Conservation (phyloP, 2,797 vertebrate species). For the Acipenser transmontanus region DNA sequence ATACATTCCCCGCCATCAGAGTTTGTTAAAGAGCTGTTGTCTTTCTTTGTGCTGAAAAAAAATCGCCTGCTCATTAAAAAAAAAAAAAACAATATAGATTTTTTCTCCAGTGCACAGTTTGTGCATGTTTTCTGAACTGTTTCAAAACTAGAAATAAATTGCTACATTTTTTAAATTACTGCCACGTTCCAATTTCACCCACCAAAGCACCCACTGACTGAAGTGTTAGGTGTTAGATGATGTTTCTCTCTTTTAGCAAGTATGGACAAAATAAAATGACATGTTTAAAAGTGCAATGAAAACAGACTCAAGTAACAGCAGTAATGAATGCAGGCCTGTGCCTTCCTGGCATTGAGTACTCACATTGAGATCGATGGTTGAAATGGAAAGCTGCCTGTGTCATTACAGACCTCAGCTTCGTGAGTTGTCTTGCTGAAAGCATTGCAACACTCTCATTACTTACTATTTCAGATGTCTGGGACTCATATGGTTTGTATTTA, state of each 20-base stretch:
- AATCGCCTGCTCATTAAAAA: neutral
- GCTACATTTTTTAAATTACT: no score
- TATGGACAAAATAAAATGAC: slow-evolving; percentile 16
- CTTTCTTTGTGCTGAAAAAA: neutral
- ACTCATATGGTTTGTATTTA: neutral
- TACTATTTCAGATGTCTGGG: neutral
- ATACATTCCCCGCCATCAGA: neutral
- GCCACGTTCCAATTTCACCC: no score
- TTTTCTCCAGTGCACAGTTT: slow-evolving; percentile 11
- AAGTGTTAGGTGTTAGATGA: no score
- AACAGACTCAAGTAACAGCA: slow-evolving; percentile 11
- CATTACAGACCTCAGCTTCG: slow-evolving; percentile 11
- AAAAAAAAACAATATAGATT: neutral
- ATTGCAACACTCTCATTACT: slow-evolving; percentile 6
- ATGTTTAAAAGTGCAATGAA: slow-evolving; percentile 11
- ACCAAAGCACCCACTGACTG: no score
- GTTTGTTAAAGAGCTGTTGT: neutral
- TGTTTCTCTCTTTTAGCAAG: neutral
- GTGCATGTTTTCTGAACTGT: neutral
- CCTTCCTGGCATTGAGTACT: neutral
- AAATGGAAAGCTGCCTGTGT: slow-evolving; percentile 1
- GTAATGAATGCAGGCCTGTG: slow-evolving; percentile 13
- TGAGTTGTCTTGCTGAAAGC: slow-evolving; percentile 1
- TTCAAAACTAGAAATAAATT: no score
- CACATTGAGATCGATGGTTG: slow-evolving; percentile 11